Conservation (phyloP, 2,888 invertebrate genomes). For the Embidobia sp. region DNA sequence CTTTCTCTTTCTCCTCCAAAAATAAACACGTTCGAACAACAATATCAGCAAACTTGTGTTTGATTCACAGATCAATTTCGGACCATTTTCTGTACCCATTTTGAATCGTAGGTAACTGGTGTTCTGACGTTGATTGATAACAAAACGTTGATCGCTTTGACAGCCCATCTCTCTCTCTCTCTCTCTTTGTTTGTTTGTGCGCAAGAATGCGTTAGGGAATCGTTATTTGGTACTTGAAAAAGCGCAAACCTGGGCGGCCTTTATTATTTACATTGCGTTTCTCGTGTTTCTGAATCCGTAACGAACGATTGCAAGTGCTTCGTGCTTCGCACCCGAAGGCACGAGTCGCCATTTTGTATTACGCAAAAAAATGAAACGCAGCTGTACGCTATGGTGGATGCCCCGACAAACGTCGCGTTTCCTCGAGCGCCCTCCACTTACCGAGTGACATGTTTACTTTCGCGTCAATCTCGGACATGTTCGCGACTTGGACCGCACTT, state of each 20-base stretch:
- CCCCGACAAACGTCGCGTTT: conserved; percentile 69
- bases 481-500: conserved; percentile 40
- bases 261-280: conserved; percentile 35
- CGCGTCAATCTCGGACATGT: conserved; percentile 80
- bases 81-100: no score
- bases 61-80: no score
- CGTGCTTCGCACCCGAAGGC: neutral
- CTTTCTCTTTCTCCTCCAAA: no score
- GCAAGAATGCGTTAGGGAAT: conserved; percentile 16
- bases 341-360: conserved; percentile 72
- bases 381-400: conserved; percentile 76
- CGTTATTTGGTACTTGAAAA: conserved; percentile 18
- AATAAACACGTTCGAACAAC: no score
- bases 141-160: no score
- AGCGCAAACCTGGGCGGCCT: conserved; percentile 31
- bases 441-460: conserved; percentile 81
- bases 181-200: no score
- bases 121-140: no score
- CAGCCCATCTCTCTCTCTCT: neutral
- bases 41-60: no score
- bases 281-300: conserved; percentile 39
- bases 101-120: no score
- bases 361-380: conserved; percentile 70
- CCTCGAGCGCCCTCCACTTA: conserved; percentile 77
- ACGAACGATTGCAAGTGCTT: conserved; percentile 40